Evolutionary conservation across 2,888 invertebrate genomes (phyloP).

Genomic region (Syrista parreyssii): DNA sequence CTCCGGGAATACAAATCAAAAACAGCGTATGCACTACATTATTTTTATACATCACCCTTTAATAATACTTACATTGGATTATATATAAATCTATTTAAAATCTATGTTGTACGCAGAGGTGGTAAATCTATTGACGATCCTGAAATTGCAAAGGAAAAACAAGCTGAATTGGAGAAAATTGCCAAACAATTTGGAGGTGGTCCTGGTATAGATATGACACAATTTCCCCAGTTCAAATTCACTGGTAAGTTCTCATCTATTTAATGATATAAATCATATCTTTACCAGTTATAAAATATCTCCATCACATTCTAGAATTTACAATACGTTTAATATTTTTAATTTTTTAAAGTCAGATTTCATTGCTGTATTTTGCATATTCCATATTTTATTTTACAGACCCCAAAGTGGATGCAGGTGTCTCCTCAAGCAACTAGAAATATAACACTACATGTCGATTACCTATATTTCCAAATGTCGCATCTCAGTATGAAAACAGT

Average conservation of each 20-base stretch:
- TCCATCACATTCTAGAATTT: neutral
- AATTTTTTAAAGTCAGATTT: neutral
- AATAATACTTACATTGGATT: neutral
- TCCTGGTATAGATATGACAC: constrained; percentile 84
- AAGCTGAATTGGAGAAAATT: constrained; percentile 83
- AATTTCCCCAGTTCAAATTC: constrained; percentile 90
- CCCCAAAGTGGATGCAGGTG: constrained; percentile 38
- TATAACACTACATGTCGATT: constrained; percentile 14
- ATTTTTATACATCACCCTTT: neutral
- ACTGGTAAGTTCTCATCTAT: constrained; percentile 63
- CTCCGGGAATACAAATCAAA: constrained; percentile 89
- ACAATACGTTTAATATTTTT: too few species aligned
- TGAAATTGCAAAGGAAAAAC: constrained; percentile 78
- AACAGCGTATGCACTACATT: constrained; percentile 76
- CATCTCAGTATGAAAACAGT: constrained; percentile 25
- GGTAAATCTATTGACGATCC: constrained; percentile 88
- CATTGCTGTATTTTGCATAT: constrained; percentile 4
- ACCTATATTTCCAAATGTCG: neutral
- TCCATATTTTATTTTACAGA: constrained; percentile 38
- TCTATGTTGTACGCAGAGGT: constrained; percentile 69
- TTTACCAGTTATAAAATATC: neutral
- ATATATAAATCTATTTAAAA: neutral
- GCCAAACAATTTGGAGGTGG: constrained; percentile 82
- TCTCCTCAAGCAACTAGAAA: constrained; percentile 9
- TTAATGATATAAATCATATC: neutral